Evolutionary conservation across 1,140 invertebrate genomes (phyloP), one percentile per base, ranked within the genome.

Genomic region (Drosophila ironensis): DNA sequence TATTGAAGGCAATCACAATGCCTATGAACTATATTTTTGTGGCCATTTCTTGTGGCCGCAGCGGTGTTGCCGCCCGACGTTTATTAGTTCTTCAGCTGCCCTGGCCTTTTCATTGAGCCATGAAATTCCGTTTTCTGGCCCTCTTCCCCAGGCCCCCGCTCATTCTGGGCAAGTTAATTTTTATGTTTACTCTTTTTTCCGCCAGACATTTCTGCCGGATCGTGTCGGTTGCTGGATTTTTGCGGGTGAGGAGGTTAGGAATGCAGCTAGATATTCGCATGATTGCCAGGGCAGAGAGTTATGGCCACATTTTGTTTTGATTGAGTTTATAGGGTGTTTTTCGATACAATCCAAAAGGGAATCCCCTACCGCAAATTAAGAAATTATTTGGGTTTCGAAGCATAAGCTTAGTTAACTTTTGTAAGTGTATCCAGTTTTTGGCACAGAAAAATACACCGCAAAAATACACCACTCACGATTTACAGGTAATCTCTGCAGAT

Each of bases 1-100:
- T 86, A 86, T 86, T 86, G 81, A 86, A 86, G 74, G 80, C 80
- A 84, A 78, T 84, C 80, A 86, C 64, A 82, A 78, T 84, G 78
- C 73, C 82, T 78, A 84, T 84, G 80, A 84, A 66, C 71, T 80
- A 59, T 66, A 75, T 76, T 72, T 73, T 45, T 27, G 33, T 59
- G 48, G 76, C 56, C 57, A 67, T 72, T 68, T 56, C 54, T 72
- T 45, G 41, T 47, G 28, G 45, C 47, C 35, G 59, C 20, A 48
- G 46, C 30, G 30, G 30, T 33, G 30, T 33, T 33, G 30, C 30
- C 40, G 56, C 25, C 30, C 46, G 30, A 70, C 52, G 78, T 78
- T 84, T 82, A 84, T 84, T 78, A 67, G 80, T 78, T 73, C 73
- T 69, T 73, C 69, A 56, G 76, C 67, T 72, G 70, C 40, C 41